Percentiles rank a stretch among this genome's conserved stretches.
Conservation (phyloP, 2,797 vertebrate species). For the Labeo calbasu region DNA sequence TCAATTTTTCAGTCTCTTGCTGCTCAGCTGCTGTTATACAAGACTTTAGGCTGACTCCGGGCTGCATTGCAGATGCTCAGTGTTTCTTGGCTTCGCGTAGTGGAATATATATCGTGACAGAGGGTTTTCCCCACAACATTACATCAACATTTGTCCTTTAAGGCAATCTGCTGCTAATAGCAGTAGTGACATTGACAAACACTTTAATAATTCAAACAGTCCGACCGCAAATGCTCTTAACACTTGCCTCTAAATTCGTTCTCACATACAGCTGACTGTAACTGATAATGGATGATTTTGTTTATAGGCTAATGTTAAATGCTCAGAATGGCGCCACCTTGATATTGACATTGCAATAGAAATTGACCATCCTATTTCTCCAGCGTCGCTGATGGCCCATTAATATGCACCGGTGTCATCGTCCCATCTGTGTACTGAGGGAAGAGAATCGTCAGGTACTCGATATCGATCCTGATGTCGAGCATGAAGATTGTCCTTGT, state of each 20-base stretch:
- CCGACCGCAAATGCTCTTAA: neutral
- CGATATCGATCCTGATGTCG: slow-evolving; percentile 12
- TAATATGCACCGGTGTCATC: slow-evolving; percentile 21
- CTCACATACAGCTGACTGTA: slow-evolving; percentile 17
- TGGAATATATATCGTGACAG: slow-evolving; percentile 7
- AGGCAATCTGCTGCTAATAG: slow-evolving; percentile 13
- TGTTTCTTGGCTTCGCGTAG: slow-evolving; percentile 17
- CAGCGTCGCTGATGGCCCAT: neutral
- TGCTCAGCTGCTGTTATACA: slow-evolving; percentile 33
- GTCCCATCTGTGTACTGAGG: slow-evolving; percentile 6
- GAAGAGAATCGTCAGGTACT: slow-evolving; percentile 1
- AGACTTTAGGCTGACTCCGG: slow-evolving; percentile 27
- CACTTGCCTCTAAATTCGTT: slow-evolving; percentile 3
- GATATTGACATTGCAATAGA: slow-evolving; percentile 6
- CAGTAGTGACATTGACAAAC: slow-evolving; percentile 21
- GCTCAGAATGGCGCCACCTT: neutral
- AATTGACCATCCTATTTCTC: slow-evolving; percentile 8
- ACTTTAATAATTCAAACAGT: slow-evolving; percentile 22
- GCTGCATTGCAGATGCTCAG: slow-evolving; percentile 40
- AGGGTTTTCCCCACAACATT: slow-evolving; percentile 24
- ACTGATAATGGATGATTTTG: slow-evolving; percentile 7
- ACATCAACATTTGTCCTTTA: slow-evolving; percentile 27
- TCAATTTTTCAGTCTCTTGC: slow-evolving; percentile 43
- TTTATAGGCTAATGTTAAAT: neutral
- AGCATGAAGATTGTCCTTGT: slow-evolving; percentile 17